phyloP scores from a whole-genome alignment of 2,888 invertebrate genomes.

The Eristalis pertinax region DNA sequence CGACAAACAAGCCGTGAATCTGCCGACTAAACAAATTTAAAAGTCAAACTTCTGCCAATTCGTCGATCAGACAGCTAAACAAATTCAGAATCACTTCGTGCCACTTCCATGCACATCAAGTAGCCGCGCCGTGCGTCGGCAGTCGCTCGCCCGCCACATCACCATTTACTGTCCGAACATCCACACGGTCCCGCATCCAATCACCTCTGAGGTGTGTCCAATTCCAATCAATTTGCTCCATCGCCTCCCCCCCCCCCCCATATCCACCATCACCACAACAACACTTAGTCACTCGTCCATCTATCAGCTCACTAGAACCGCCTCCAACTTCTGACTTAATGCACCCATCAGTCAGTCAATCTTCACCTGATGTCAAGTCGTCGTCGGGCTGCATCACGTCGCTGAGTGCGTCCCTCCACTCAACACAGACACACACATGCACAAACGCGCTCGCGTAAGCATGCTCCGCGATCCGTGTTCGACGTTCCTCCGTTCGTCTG shows the following conservation, averaged over 20 bases:
- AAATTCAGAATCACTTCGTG: background rate
- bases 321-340: constrained; percentile 64
- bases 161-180: constrained; percentile 50
- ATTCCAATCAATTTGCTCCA: constrained; percentile 64
- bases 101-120: constrained; percentile 6
- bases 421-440: background rate
- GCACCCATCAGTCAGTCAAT: constrained; percentile 68
- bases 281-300: constrained; percentile 41
- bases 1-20: background rate
- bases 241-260: constrained; percentile 6
- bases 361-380: constrained; percentile 65
- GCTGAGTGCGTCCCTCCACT: background rate
- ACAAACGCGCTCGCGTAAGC: background rate
- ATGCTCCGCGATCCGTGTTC: background rate
- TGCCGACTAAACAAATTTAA: background rate
- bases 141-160: constrained; percentile 1
- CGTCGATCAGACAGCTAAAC: background rate
- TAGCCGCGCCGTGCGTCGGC: constrained; percentile 9
- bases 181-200: constrained; percentile 53
- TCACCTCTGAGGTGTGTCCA: constrained; percentile 59
- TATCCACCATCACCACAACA: background rate
- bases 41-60: background rate
- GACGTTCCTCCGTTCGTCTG: background rate
- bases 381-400: constrained; percentile 7
- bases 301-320: constrained; percentile 40